phyloP scores from a whole-genome alignment of 30 jellyfish, hydroid and myxozoan genomes.

The Pseudorhiza aurosa region DNA sequence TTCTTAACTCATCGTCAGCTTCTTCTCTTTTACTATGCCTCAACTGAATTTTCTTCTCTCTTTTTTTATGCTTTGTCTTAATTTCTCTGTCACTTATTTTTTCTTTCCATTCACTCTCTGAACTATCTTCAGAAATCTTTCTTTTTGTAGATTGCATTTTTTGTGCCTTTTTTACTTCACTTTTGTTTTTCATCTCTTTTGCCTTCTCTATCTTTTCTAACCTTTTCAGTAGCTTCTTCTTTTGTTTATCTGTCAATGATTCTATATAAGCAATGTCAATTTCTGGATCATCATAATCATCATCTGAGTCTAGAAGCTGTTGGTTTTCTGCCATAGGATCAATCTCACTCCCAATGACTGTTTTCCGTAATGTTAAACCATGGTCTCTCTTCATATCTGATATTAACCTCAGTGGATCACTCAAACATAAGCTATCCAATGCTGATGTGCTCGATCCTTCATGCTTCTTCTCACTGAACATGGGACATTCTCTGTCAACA shows the following conservation, averaged over 20 bases:
- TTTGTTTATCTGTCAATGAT: constrained; percentile 80
- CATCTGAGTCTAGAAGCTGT: constrained; percentile 86
- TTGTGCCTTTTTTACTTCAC: background rate
- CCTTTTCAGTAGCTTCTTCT: constrained; percentile 68
- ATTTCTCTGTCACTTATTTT: background rate
- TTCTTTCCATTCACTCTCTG: constrained; percentile 19
- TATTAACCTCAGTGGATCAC: constrained; percentile 92
- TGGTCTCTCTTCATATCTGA: constrained; percentile 89
- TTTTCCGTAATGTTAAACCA: constrained; percentile 77
- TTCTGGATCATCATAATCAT: constrained; percentile 74
- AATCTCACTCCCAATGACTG: constrained; percentile 92
- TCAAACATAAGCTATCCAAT: constrained; percentile 71
- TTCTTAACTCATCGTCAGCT: background rate
- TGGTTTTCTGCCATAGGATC: constrained; percentile 96
- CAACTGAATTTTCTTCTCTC: background rate
- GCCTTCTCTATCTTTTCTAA: constrained; percentile 72
- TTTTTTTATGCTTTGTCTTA: background rate
- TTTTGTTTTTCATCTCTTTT: constrained; percentile 36
- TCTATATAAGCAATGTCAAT: constrained; percentile 74
- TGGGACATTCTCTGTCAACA: constrained; percentile 97
- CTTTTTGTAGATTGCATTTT: constrained; percentile 9
- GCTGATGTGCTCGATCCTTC: constrained; percentile 7
- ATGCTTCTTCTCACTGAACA: constrained; percentile 40
- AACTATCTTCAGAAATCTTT: background rate
- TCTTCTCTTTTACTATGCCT: background rate